Evolutionary conservation across 2,113 vertebrate genomes (phyloP).

Genomic region (Bos taurus): ARS-UCD2.0 NC_037330.1:35564501-35565000

Average conservation of each 20-base stretch:
- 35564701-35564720: neutral
- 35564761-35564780: neutral
- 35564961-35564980: constrained; percentile 52
- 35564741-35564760: neutral
- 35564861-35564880: constrained; percentile 39
- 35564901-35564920: constrained; percentile 12
- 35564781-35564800: neutral
- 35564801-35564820: neutral
- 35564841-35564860: neutral
- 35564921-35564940: constrained; percentile 56
- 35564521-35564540: neutral
- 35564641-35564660: neutral
- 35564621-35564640: neutral
- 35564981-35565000: constrained; percentile 66
- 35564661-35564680: neutral
- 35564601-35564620: neutral
- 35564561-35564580: fast-evolving
- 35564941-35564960: constrained; percentile 50
- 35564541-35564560: fast-evolving
- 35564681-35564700: neutral
- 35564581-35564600: neutral
- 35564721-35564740: neutral
- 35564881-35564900: constrained; percentile 33
- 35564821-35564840: neutral
- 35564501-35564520: neutral